Conservation (phyloP, 2,888 invertebrate species). For the Kuschelorhynchus macadamiae region DNA sequence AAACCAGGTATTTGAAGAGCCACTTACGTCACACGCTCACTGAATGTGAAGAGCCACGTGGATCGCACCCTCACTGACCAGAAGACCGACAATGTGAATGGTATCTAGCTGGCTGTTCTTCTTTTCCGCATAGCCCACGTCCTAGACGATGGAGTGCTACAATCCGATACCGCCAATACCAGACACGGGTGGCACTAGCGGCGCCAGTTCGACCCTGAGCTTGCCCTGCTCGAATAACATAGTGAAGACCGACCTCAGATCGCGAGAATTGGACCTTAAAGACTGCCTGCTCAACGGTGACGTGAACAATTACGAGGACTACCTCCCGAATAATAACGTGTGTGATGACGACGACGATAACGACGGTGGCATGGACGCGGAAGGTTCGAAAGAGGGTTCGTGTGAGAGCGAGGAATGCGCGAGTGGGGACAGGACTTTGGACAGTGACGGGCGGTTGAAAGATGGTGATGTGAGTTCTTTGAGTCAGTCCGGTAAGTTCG, state of each 20-base stretch:
- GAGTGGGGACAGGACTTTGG: conserved; percentile 33
- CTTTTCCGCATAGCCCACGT: background rate
- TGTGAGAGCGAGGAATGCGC: conserved; percentile 40
- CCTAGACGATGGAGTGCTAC: conserved; percentile 36
- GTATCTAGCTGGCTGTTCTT: background rate
- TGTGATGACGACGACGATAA: conserved; percentile 61
- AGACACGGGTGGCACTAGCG: conserved; percentile 39
- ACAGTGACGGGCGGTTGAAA: conserved; percentile 8
- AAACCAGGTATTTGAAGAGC: no score
- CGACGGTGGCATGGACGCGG: conserved; percentile 45
- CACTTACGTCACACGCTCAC: no score
- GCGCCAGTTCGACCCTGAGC: conserved; percentile 12
- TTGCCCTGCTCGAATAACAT: conserved; percentile 42
- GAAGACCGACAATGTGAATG: conserved; percentile 31
- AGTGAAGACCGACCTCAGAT: conserved; percentile 40
- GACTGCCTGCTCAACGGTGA: conserved; percentile 56
- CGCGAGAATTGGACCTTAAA: conserved; percentile 40
- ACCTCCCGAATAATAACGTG: conserved; percentile 65
- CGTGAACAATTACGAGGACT: conserved; percentile 53
- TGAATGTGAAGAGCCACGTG: no score
- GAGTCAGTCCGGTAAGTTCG: conserved; percentile 47
- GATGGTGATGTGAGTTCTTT: conserved; percentile 41
- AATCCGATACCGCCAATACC: conserved; percentile 32
- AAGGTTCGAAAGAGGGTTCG: conserved; percentile 26
- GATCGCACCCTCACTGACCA: no score